A percentile compares a stretch with the other conserved stretches of the same genome.
These are phyloP conservation scores for Neoscelio sp. DNA, from an alignment of 2,888 invertebrate genomes.

Conservation along the genomic window DNA sequence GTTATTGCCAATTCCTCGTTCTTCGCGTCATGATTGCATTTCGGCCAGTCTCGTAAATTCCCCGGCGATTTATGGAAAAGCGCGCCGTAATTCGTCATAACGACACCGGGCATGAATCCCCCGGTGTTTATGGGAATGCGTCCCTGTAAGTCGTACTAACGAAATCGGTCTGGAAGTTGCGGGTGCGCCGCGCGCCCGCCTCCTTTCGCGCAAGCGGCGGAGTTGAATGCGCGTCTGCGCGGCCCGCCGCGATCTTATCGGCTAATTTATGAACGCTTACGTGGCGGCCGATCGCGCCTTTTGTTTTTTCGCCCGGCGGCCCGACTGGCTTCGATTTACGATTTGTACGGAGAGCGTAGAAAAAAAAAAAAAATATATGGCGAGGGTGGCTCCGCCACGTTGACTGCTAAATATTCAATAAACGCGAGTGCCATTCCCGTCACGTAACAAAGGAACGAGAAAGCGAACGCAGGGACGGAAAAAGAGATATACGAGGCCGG, in stretches of 20 bases:
- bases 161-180: too few species aligned
- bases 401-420: constrained; percentile 82
- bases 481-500: constrained; percentile 26
- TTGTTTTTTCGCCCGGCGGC: constrained; percentile 15
- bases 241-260: constrained; percentile 43
- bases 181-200: constrained; percentile 40
- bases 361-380: constrained; percentile 63
- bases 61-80: constrained; percentile 54
- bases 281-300: constrained; percentile 11
- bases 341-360: constrained; percentile 23
- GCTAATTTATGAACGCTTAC: constrained; percentile 62
- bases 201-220: constrained; percentile 31
- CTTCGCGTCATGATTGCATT: constrained; percentile 58
- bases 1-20: constrained; percentile 62
- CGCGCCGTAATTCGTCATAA: constrained; percentile 61
- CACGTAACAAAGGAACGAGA: constrained; percentile 74
- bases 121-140: too few species aligned
- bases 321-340: constrained; percentile 58
- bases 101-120: too few species aligned
- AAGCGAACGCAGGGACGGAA: constrained; percentile 33
- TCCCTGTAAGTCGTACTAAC: constrained; percentile 63
- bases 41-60: constrained; percentile 55
- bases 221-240: too few species aligned
- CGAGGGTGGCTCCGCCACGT: constrained; percentile 37
- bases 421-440: constrained; percentile 81